Conservation (phyloP, 2,113 vertebrate genomes). For the Marmota flaviventris region DNA sequence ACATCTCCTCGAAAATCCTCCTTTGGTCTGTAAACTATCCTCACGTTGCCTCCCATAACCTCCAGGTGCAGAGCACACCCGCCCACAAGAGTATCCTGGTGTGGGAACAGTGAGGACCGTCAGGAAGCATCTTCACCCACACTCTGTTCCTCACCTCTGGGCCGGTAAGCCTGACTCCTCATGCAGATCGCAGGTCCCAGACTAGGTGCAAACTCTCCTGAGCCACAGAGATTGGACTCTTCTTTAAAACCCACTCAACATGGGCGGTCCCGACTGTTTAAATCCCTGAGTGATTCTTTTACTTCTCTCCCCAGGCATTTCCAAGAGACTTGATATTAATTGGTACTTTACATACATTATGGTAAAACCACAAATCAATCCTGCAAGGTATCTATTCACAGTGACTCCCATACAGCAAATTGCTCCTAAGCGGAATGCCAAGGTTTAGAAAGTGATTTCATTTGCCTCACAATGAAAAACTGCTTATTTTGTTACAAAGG, state of each 20-base stretch:
- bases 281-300: neutral
- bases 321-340: constrained; percentile 49
- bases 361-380: constrained; percentile 69
- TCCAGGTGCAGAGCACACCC: too few species aligned
- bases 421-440: neutral
- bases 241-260: neutral
- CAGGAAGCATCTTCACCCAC: too few species aligned
- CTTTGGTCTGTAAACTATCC: neutral
- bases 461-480: neutral
- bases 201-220: neutral
- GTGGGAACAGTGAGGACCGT: too few species aligned
- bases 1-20: neutral
- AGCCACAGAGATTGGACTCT: neutral
- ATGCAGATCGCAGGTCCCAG: accelerated
- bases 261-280: constrained; percentile 36
- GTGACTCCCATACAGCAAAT: constrained; percentile 12
- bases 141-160: accelerated
- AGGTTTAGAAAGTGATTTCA: neutral
- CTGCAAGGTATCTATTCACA: neutral
- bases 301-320: constrained; percentile 60
- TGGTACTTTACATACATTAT: constrained; percentile 72
- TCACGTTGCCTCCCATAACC: accelerated
- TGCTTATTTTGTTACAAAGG: neutral
- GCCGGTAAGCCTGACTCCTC: accelerated
- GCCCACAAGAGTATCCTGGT: too few species aligned